A percentile compares a stretch with the other conserved stretches of the same genome.
Conservation (phyloP, 2,888 invertebrate species). For the Blomia tropicalis region DNA sequence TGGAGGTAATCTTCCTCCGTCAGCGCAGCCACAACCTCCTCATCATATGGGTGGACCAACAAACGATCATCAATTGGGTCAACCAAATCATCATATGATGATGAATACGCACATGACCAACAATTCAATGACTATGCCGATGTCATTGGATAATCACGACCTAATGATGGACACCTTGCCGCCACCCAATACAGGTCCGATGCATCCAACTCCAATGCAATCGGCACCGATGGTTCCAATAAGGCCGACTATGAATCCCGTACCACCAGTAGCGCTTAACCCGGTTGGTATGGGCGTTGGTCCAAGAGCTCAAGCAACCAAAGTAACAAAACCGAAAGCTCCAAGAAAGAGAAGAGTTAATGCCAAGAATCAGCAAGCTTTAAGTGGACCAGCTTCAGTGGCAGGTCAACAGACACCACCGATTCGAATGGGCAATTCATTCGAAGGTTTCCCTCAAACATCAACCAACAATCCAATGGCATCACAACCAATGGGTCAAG, state of each 20-base stretch:
- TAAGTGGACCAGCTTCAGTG: conserved; percentile 34
- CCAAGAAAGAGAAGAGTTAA: conserved; percentile 29
- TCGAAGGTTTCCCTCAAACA: background rate
- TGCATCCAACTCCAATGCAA: conserved; percentile 3
- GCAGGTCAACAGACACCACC: conserved; percentile 20
- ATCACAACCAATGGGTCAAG: background rate
- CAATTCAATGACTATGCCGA: conserved; percentile 12
- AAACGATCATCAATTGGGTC: conserved; percentile 1
- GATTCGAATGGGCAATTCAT: conserved; percentile 17
- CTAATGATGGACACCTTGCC: conserved; percentile 7
- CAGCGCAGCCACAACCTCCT: background rate
- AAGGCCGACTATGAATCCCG: background rate
- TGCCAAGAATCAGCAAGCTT: conserved; percentile 37
- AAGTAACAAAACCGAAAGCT: conserved; percentile 10
- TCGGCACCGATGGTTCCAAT: background rate
- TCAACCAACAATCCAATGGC: conserved; percentile 3
- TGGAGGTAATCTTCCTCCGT: background rate
- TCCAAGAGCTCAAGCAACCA: conserved; percentile 16
- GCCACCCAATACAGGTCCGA: background rate
- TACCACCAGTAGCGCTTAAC: background rate
- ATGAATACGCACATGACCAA: conserved; percentile 2
- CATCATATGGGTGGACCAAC: conserved; percentile 9
- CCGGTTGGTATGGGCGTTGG: background rate
- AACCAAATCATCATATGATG: conserved; percentile 7
- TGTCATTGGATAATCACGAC: conserved; percentile 8